Evolutionary conservation across 2,113 vertebrate genomes (phyloP), one percentile per base, ranked within the genome.

Genomic region (Oryzias woworae): DNA sequence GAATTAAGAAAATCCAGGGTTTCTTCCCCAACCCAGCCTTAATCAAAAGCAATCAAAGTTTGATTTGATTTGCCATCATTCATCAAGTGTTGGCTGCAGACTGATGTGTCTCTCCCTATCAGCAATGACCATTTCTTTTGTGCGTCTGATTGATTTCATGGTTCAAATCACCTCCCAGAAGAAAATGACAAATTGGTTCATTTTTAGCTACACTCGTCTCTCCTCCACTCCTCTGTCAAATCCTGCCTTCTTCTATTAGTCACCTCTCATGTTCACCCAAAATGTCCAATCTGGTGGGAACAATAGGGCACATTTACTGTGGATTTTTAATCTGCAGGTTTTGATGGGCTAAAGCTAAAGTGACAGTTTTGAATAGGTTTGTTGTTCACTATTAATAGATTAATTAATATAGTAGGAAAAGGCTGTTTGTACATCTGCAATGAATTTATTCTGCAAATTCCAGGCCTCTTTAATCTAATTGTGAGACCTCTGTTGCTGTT

Each of bases 121-220:
- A 22, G 31, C 20, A 31, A 14, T 62, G 63, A 81, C 55, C 78
- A 71, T 50, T 76, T 73, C 49, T 41, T 44, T 36, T 54, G 42
- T 50, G 17, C 58, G 79, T 82, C 75, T 66, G 23, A 71, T 6
- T 24, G 56, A 79, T 77, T 72, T 60, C 54, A 57, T 57, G 67
- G 58, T 69, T 65, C 20, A 10, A 31, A 57, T 80, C 74, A 75
- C 28, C 58, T 62, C 63, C 49, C 31, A 50, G 26, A 70, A 54
- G 58, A 24, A 36, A 2, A 28, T 73, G 74, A 64, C 81, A 66
- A 69, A 45, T 43, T 50, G 69, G 82, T 80, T 82, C 72, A 73
- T 26, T 72, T 47, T 72, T 53, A 43, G 48, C 65, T 60, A 61
- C 67, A 72, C 53, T 65, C 20, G 12, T 50, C 57, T 36, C 31